Base-by-base conservation (phyloP, 2,888 invertebrate genomes). In the Dastarcus helophoroides region DNA sequence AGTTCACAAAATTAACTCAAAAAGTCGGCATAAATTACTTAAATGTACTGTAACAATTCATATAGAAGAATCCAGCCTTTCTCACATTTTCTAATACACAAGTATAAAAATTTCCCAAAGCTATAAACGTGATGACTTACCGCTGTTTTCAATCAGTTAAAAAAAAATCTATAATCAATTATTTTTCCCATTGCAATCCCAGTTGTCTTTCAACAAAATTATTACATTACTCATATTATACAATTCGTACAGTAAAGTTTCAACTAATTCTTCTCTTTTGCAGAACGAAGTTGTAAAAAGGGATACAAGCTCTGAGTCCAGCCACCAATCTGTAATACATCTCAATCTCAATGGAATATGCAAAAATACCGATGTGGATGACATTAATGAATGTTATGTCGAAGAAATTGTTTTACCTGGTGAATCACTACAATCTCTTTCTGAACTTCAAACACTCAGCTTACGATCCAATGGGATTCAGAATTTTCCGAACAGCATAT, bases 401-500 rank as follows among this genome's bases (percentile, higher is more conserved):
- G 60, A 60, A 42, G 60, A 62, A 38, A 53, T 58, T 23, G 54
- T 61, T 14, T 43, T 61, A 26, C 54, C 58, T 8, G 55, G 58
- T 21, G 54, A 57, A 31, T 57, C 60, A 7, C 45, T 61, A 29
- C 51, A 54, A 32, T 51, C 52, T 12, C 43, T 62, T 19, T 43
- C 48, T 9, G 60, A 61, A 36, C 47, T 61, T 31, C 53, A 58
- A 43, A 46, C 54, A 26, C 51, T 64, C 32, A 62, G 60, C 41
- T 48, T 67, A 28, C 54, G 66, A 36, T 59, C 62, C 35, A 80
- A 79, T 53, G 65, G 67, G 10, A 67, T 81, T 29, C 62, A 65
- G 28, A 54, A 64, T 15, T 59, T 80, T 37, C 80, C 81, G 0
- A 53, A 58, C 13, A 73, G 73, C 44, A 58, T 76, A 32, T 64